Evolutionary conservation across 2,888 invertebrate species (phyloP).

Genomic region (Lymantria monacha): DNA sequence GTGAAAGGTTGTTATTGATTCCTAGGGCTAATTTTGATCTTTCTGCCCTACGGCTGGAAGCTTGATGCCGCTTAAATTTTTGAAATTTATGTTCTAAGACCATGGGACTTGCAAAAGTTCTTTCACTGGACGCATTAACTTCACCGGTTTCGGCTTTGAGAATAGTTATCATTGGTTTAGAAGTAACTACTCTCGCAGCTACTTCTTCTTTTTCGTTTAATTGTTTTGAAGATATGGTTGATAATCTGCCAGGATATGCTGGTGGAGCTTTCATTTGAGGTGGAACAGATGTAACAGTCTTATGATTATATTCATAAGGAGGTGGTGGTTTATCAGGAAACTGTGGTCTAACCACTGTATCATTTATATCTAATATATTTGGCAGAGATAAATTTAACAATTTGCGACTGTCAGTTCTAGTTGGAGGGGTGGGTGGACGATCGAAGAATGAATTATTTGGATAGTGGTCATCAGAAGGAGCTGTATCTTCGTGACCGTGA

Average conservation of each 20-base stretch:
- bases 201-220: slow-evolving; percentile 84
- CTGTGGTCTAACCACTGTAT: slow-evolving; percentile 37
- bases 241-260: slow-evolving; percentile 82
- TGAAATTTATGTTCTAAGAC: slow-evolving; percentile 74
- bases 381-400: slow-evolving; percentile 69
- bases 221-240: slow-evolving; percentile 43
- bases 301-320: slow-evolving; percentile 85
- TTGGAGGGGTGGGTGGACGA: slow-evolving; percentile 86
- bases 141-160: slow-evolving; percentile 89
- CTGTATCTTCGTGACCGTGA: slow-evolving; percentile 82
- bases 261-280: slow-evolving; percentile 83
- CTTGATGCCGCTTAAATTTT: slow-evolving; percentile 74
- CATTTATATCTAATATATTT: slow-evolving; percentile 66
- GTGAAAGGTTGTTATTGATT: slow-evolving; percentile 67
- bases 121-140: slow-evolving; percentile 84
- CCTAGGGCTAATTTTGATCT: slow-evolving; percentile 83
- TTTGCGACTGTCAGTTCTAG: slow-evolving; percentile 85
- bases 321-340: slow-evolving; percentile 84
- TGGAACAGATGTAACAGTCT: slow-evolving; percentile 70
- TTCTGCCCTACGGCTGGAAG: slow-evolving; percentile 83
- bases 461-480: slow-evolving; percentile 81
- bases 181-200: slow-evolving; percentile 88
- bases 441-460: slow-evolving; percentile 76
- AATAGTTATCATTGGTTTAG: slow-evolving; percentile 88
- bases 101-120: slow-evolving; percentile 78